A percentile compares a stretch with the other conserved stretches of the same genome.
Conservation (phyloP, 2,113 vertebrate species). For the Orientallactaga bullata region DNA sequence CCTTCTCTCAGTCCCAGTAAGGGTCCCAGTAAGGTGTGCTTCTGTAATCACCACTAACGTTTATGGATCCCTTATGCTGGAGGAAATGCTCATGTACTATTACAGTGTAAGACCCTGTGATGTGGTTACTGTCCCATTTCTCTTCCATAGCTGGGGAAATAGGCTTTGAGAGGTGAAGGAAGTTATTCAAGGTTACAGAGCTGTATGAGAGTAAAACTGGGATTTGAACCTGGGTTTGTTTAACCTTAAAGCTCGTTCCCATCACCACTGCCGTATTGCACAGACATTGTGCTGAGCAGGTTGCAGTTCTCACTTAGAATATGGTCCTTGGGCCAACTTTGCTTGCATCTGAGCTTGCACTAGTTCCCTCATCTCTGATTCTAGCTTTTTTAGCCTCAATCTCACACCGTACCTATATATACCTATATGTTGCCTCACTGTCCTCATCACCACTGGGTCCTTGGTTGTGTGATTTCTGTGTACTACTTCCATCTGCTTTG, state of each 20-base stretch:
- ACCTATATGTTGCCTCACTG: not conserved
- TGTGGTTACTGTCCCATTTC: not conserved
- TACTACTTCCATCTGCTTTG: not conserved
- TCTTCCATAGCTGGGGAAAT: not conserved
- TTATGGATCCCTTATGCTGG: not conserved
- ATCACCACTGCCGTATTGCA: not conserved
- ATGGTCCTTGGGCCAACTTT: not conserved
- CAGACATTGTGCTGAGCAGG: not conserved
- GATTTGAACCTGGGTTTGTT: constrained; percentile 27
- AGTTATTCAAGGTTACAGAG: not conserved
- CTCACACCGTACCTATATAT: not conserved
- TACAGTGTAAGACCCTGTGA: not conserved
- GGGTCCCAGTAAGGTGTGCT: not conserved
- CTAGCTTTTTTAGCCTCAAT: not conserved
- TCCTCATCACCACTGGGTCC: not conserved
- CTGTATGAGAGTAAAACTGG: not conserved
- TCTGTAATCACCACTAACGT: not conserved
- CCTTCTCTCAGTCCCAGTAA: not conserved
- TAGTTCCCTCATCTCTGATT: not conserved
- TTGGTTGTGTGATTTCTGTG: not conserved
- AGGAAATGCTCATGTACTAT: not conserved
- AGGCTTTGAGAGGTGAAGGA: not conserved
- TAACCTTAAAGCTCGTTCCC: not conserved
- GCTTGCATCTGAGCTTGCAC: not conserved
- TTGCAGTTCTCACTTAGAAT: not conserved